Percentiles rank a stretch among this genome's conserved stretches.
Evolutionary conservation across 2,113 vertebrate species (phyloP).

Genomic region (Tragelaphus scriptus): DNA sequence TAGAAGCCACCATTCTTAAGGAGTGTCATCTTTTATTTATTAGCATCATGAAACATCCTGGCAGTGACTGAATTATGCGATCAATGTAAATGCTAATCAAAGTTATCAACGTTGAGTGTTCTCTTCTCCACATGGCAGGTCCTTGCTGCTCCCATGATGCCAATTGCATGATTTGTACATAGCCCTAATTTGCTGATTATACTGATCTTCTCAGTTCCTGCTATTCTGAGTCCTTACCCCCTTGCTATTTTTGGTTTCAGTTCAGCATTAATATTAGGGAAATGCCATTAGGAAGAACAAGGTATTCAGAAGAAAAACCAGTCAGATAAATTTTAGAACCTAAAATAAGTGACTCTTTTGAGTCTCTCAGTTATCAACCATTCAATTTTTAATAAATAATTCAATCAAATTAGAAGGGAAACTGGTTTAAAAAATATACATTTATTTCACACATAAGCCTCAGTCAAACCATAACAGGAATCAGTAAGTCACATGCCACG

Average conservation of each 20-base stretch:
- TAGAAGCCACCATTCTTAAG: conserved; percentile 41
- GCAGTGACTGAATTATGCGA: conserved; percentile 70
- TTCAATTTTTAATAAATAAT: conserved; percentile 64
- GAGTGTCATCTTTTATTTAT: conserved; percentile 71
- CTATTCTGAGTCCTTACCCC: conserved; percentile 45
- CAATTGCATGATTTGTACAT: conserved; percentile 74
- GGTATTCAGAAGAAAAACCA: conserved; percentile 63
- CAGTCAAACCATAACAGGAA: conserved; percentile 54
- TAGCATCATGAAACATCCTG: conserved; percentile 67
- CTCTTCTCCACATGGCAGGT: conserved; percentile 60
- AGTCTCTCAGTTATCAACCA: conserved; percentile 41
- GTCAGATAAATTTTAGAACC: not conserved
- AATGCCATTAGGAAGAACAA: conserved; percentile 60
- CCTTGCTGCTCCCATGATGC: conserved; percentile 73
- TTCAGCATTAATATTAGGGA: conserved; percentile 61
- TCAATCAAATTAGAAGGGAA: not conserved
- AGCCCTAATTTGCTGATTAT: conserved; percentile 72
- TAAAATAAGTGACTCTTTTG: conserved; percentile 9
- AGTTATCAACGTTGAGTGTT: conserved; percentile 75
- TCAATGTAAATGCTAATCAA: conserved; percentile 72
- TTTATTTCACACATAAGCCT: not conserved
- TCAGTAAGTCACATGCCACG: conserved; percentile 47
- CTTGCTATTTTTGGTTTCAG: conserved; percentile 70
- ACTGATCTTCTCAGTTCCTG: conserved; percentile 62
- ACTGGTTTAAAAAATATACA: conserved; percentile 42